Base-by-base conservation (phyloP, 2,888 invertebrate species). In the Elmis aenea region DNA sequence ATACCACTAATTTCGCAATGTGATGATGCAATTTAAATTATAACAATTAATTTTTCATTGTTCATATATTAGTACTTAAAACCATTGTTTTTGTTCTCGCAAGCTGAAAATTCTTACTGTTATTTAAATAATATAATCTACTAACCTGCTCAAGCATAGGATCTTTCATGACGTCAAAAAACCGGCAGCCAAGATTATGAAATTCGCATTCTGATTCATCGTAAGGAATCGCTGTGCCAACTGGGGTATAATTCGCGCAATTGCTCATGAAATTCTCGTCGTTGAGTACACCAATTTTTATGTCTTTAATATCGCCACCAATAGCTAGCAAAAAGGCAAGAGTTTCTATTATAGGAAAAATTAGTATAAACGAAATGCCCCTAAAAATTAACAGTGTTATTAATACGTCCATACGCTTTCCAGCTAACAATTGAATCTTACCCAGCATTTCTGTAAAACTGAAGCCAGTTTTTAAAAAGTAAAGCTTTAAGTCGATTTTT, bases 321-420 rank as follows among this genome's bases (percentile, higher is more conserved):
- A 90, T 79, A 18, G 90, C 83, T 36, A 82, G 64, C 67, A 90
- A 85, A 66, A 93, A 92, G 21, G 85, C 74, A 24, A 80, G 71
- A 42, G 85, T 75, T 75, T 92, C 84, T 13, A 91, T 70, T n/a
- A 92, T 69, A 9, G 93, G 93, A 57, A 93, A 83, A 34, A 87
- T 52, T 38, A 91, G 69, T 42, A 89, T 81, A 65, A 93, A 93
- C 46, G 85, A 66, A 13, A 92, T 69, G 15, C 89, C 85, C 4
- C 89, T 90, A 68, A n/a, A 71, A 70, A n/a, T n/a, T n/a, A n/a
- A n/a, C n/a, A n/a, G n/a, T n/a, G n/a, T n/a, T n/a, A n/a, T n/a
- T 42, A 42, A 47, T 39, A 51, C 10, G 10, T 13, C 50, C n/a
- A n/a, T n/a, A n/a, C n/a, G n/a, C n/a, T n/a, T n/a, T n/a, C n/a